A percentile compares a stretch with the other conserved stretches of the same genome.
Evolutionary conservation across 2,888 invertebrate species (phyloP).

Genomic region (Agriopis aurantiaria): DNA sequence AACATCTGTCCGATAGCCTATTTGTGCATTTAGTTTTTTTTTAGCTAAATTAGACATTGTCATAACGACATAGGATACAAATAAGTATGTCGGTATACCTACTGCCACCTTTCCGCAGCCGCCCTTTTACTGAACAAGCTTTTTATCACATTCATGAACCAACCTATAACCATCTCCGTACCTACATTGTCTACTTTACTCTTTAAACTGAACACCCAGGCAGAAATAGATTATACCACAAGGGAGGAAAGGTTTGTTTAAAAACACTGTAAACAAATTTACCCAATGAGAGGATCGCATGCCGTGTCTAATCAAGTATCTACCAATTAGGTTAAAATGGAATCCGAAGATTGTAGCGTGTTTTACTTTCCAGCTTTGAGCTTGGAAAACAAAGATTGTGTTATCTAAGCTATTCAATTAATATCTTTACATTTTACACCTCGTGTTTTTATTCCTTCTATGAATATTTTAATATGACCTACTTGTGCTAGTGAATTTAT

Average conservation of each 20-base stretch:
- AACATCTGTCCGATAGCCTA: no score
- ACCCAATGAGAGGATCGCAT: constrained; percentile 38
- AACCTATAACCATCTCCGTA: no score
- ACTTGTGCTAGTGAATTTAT: not conserved
- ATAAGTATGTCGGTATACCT: no score
- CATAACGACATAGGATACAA: no score
- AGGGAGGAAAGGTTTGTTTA: constrained; percentile 5
- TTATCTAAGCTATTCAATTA: constrained; percentile 13
- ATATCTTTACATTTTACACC: constrained; percentile 9
- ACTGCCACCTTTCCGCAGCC: no score
- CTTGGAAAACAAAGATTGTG: not conserved
- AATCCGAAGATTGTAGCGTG: constrained; percentile 21
- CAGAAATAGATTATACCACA: not conserved
- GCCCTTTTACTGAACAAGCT: no score
- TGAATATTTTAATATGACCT: constrained; percentile 2
- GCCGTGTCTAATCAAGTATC: constrained; percentile 40
- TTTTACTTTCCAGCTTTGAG: not conserved
- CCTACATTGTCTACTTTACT: no score
- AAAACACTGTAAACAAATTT: constrained; percentile 8
- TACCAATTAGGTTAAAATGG: constrained; percentile 40
- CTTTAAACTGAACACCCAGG: not conserved
- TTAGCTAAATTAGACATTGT: no score
- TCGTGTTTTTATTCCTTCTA: constrained; percentile 12
- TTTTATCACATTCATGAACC: no score
- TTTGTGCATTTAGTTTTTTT: no score